Percentiles rank a stretch among this genome's conserved stretches.
These are phyloP conservation scores for Callospermophilus lateralis DNA, from an alignment of 2,113 vertebrate genomes.

Conservation along the genomic window DNA sequence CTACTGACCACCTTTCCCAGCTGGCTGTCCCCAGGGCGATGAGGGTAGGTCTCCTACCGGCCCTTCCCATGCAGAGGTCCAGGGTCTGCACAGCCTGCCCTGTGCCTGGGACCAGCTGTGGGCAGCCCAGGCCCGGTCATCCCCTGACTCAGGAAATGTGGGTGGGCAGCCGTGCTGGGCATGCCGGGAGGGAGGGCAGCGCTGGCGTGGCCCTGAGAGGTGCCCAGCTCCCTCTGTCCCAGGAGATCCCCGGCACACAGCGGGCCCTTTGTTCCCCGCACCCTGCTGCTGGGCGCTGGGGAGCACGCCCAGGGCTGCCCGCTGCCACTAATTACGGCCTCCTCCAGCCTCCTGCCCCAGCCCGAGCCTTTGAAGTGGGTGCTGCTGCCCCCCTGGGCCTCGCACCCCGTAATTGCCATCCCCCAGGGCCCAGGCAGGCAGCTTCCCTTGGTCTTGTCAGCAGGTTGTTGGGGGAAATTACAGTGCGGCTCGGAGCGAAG, in stretches of 20 bases:
- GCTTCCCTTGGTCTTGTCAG: neutral
- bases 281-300: neutral
- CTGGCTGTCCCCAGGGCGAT: neutral
- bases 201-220: no score
- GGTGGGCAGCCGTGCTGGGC: accelerated
- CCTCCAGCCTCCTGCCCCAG: neutral
- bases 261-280: slow-evolving; percentile 35
- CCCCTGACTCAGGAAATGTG: neutral
- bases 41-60: no score
- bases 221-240: accelerated
- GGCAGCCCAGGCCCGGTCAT: neutral
- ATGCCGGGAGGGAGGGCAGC: neutral
- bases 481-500: slow-evolving; percentile 13
- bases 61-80: neutral
- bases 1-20: neutral
- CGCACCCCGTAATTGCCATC: slow-evolving; percentile 49
- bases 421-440: neutral
- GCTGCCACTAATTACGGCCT: slow-evolving; percentile 80
- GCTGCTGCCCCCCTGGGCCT: neutral
- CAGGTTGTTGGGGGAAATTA: slow-evolving; percentile 69
- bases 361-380: slow-evolving; percentile 75
- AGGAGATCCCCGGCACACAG: slow-evolving; percentile 8
- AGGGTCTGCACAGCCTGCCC: neutral
- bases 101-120: neutral
- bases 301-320: slow-evolving; percentile 14